Evolutionary conservation across 2,888 invertebrate species (phyloP).

Genomic region (Dendrolimus pini): DNA sequence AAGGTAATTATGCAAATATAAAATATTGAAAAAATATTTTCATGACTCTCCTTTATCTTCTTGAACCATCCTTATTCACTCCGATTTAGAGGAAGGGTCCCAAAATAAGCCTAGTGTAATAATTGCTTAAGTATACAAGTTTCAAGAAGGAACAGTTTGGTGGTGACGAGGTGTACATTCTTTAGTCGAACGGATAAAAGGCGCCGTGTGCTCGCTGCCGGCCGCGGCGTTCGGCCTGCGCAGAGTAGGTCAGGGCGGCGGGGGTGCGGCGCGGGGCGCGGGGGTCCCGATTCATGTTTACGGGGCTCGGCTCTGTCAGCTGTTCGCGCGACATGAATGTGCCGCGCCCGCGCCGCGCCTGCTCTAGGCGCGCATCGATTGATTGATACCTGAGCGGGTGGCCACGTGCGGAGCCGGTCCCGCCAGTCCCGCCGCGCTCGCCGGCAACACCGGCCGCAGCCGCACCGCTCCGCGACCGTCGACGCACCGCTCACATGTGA

Average conservation of each 20-base stretch:
- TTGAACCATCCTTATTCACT: no score
- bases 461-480: slow-evolving; percentile 24
- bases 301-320: slow-evolving; percentile 65
- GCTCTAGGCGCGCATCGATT: slow-evolving; percentile 55
- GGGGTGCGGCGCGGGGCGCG: slow-evolving; percentile 17
- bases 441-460: slow-evolving; percentile 38
- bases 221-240: slow-evolving; percentile 18
- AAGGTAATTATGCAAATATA: no score
- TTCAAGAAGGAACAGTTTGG: no score
- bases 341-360: slow-evolving; percentile 57
- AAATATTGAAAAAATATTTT: no score
- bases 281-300: slow-evolving; percentile 68
- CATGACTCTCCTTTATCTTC: no score
- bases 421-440: slow-evolving; percentile 53
- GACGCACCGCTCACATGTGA: slow-evolving; percentile 29
- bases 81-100: no score
- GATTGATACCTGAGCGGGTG: slow-evolving; percentile 60
- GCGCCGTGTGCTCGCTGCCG: slow-evolving; percentile 18
- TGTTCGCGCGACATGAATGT: slow-evolving; percentile 69
- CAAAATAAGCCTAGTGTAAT: no score
- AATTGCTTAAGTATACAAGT: no score
- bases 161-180: background rate
- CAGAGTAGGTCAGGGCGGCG: slow-evolving; percentile 33
- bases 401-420: slow-evolving; percentile 36
- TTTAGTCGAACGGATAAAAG: background rate